Evolutionary conservation across 30 jellyfish, hydroid and myxozoan species (phyloP).

Genomic region (Turritopsis dohrnii): DNA sequence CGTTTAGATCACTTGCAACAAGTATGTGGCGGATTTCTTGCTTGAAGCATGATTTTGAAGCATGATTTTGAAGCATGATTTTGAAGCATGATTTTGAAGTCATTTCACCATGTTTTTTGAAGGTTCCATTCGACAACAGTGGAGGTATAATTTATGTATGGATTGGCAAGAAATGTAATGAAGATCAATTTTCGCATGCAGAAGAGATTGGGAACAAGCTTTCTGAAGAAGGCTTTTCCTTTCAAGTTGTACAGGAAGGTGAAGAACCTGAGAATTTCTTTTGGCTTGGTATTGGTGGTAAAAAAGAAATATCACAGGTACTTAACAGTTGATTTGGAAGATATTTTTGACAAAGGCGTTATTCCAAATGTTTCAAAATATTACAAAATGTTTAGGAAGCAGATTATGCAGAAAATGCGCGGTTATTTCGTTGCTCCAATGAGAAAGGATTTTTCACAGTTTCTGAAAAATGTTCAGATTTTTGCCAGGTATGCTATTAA

Average conservation of each 20-base stretch:
- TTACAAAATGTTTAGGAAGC: constrained; percentile 52
- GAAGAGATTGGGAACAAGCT: constrained; percentile 82
- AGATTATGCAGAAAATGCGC: constrained; percentile 71
- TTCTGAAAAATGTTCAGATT: constrained; percentile 96
- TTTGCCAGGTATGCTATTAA: constrained; percentile 88
- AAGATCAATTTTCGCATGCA: constrained; percentile 79
- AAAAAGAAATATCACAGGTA: constrained; percentile 76
- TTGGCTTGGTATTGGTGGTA: constrained; percentile 99
- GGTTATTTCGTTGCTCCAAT: constrained; percentile 95
- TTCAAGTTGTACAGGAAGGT: constrained; percentile 86
- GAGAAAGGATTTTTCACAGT: constrained; percentile 98
- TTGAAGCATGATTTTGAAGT: background rate
- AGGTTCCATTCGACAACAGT: constrained; percentile 73
- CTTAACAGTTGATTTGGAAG: background rate
- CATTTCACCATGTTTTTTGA: background rate
- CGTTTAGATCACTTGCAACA: too few relatives aligned
- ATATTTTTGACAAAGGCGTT: background rate
- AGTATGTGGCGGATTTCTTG: background rate
- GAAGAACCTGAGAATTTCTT: constrained; percentile 99
- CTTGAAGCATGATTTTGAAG: background rate
- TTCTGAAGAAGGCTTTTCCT: constrained; percentile 94
- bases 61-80: background rate
- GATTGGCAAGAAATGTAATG: constrained; percentile 83
- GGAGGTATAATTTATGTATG: constrained; percentile 98
- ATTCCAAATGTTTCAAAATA: background rate